These are phyloP conservation scores for Philhelius pedissequus DNA, from an alignment of 2,888 invertebrate species.

Conservation along the genomic window DNA sequence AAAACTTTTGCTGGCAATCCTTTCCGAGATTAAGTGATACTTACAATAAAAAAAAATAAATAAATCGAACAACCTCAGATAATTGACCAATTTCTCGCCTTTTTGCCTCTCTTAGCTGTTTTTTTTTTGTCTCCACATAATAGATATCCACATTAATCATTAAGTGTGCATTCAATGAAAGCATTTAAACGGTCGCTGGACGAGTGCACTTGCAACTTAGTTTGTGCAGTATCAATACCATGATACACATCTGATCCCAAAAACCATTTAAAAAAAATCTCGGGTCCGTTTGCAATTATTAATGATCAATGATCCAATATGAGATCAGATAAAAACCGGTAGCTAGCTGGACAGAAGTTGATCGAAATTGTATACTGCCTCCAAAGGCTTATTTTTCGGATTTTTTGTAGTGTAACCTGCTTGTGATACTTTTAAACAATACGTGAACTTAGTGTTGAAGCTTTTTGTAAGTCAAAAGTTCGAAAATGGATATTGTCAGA, in stretches of 20 bases:
- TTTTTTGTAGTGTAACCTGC: neutral
- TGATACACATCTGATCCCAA: neutral
- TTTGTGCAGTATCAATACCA: conserved; percentile 4
- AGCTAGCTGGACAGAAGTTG: conserved; percentile 33
- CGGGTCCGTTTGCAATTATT: neutral
- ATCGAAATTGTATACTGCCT: neutral
- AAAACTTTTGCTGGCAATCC: conserved; percentile 18
- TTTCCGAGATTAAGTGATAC: neutral
- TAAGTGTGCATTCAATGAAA: neutral
- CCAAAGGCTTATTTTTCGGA: neutral
- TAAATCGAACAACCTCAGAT: neutral
- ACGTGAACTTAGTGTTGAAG: neutral
- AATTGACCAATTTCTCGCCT: conserved; percentile 32
- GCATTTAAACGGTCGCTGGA: neutral
- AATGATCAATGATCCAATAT: no score
- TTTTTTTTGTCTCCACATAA: neutral
- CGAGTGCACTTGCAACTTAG: neutral
- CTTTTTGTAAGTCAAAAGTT: neutral
- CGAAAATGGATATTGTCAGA: neutral
- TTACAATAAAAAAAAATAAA: neutral
- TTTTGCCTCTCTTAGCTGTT: neutral
- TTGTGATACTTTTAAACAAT: neutral
- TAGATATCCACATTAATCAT: neutral
- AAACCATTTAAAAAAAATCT: neutral
- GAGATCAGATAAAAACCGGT: conserved; percentile 25